Percentiles rank a stretch among this genome's conserved stretches.
phyloP scores from a whole-genome alignment of 2,888 invertebrate species.

The Caenorhabditis becei region DNA sequence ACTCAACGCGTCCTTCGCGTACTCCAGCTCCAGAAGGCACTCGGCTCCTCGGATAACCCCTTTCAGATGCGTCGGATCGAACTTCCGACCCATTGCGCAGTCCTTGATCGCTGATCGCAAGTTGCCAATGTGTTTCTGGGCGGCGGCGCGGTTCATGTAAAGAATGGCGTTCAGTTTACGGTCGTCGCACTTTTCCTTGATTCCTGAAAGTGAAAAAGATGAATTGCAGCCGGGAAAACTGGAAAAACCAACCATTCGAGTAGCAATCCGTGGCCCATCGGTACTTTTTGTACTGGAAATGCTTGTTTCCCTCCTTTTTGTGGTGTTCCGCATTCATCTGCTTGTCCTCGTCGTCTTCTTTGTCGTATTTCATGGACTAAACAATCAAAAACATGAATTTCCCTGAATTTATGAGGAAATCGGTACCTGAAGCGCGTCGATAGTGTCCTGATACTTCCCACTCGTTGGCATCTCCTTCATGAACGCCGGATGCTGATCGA shows the following conservation, averaged over 20 bases:
- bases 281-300: conserved; percentile 95
- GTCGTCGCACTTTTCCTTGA: conserved; percentile 88
- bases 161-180: conserved; percentile 89
- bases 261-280: conserved; percentile 89
- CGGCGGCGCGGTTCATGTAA: conserved; percentile 93
- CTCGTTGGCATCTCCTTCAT: conserved; percentile 73
- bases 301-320: conserved; percentile 96
- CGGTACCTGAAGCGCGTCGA: conserved; percentile 85
- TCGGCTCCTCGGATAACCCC: conserved; percentile 85
- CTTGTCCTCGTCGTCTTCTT: conserved; percentile 84
- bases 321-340: conserved; percentile 90
- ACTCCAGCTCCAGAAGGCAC: conserved; percentile 74
- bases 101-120: conserved; percentile 85
- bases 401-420: too few species aligned
- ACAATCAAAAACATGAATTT: conserved; percentile 82
- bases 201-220: conserved; percentile 82
- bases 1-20: conserved; percentile 69
- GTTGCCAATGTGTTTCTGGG: conserved; percentile 89
- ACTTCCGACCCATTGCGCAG: conserved; percentile 88
- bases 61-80: conserved; percentile 82
- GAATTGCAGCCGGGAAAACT: too few species aligned
- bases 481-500: conserved; percentile 80
- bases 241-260: conserved; percentile 86
- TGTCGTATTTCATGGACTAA: conserved; percentile 91
- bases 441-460: conserved; percentile 75